These are phyloP conservation scores for Brachionus manjavacas DNA, from an alignment of 1,140 invertebrate genomes.

Conservation along the genomic window DNA sequence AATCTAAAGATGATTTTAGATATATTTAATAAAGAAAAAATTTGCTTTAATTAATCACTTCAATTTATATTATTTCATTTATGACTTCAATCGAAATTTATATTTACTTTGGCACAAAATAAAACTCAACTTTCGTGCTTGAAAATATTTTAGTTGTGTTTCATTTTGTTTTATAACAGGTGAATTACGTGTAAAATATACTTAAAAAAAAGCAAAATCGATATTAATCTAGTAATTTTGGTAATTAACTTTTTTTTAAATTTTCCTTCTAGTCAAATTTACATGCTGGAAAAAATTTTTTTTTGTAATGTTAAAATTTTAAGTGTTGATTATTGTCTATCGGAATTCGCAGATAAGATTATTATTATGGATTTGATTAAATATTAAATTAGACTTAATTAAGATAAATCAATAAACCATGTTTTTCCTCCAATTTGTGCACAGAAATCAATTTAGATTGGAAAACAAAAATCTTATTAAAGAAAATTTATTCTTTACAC, in stretches of 20 bases:
- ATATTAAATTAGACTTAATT: conserved; percentile 8
- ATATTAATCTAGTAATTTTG: conserved; percentile 6
- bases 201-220: not conserved
- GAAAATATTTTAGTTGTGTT: not conserved
- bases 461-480: not conserved
- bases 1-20: not conserved
- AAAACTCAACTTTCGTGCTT: not conserved
- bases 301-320: not conserved
- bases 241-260: not conserved
- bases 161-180: not conserved
- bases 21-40: not conserved
- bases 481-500: not conserved
- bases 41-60: conserved; percentile 5
- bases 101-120: not conserved
- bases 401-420: not conserved
- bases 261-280: not conserved
- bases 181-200: not conserved
- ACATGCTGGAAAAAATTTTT: not conserved
- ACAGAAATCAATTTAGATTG: not conserved
- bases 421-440: not conserved
- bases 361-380: not conserved
- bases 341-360: not conserved
- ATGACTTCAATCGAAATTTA: not conserved
- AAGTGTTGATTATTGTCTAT: not conserved
- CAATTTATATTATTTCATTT: not conserved